These are phyloP conservation scores for Paramuricea clavata DNA, from an alignment of 92 coral and sea anemone genomes.

Conservation along the genomic window DNA sequence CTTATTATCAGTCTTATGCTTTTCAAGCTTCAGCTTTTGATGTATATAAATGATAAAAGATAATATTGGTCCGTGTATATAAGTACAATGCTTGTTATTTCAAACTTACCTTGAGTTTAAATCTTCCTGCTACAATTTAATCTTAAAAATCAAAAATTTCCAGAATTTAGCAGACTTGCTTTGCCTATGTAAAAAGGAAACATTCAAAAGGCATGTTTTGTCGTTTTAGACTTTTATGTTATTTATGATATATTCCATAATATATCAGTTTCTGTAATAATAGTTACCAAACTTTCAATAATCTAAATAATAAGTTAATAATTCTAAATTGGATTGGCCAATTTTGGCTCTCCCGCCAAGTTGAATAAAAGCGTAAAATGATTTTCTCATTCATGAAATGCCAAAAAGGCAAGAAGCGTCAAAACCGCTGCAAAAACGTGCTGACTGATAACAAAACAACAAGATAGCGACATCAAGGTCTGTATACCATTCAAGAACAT, in stretches of 20 bases:
- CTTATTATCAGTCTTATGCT: too few relatives aligned
- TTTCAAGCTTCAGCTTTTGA: not conserved
- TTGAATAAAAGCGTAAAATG: slow-evolving; percentile 14
- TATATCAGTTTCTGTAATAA: not conserved
- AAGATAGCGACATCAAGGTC: not conserved
- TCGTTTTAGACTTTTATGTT: too few relatives aligned
- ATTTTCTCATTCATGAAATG: not conserved
- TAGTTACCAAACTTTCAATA: not conserved
- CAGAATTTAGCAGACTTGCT: not conserved
- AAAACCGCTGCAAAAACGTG: slow-evolving; percentile 6
- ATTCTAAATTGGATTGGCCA: not conserved
- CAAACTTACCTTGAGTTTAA: not conserved
- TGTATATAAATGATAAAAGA: too few relatives aligned
- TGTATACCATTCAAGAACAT: not conserved
- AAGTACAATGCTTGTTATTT: not conserved
- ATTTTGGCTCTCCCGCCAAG: slow-evolving; percentile 11
- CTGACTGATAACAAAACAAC: slow-evolving; percentile 8
- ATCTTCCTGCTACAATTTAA: not conserved
- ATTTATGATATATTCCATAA: too few relatives aligned
- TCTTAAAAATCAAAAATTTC: not conserved
- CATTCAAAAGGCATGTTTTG: too few relatives aligned
- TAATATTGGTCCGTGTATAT: not conserved
- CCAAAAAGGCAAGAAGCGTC: not conserved
- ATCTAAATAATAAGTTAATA: not conserved
- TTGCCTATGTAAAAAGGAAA: too few relatives aligned